Percentiles rank a stretch among this genome's conserved stretches.
Conservation (phyloP, 2,113 vertebrate genomes). For the Fukomys damarensis region DNA sequence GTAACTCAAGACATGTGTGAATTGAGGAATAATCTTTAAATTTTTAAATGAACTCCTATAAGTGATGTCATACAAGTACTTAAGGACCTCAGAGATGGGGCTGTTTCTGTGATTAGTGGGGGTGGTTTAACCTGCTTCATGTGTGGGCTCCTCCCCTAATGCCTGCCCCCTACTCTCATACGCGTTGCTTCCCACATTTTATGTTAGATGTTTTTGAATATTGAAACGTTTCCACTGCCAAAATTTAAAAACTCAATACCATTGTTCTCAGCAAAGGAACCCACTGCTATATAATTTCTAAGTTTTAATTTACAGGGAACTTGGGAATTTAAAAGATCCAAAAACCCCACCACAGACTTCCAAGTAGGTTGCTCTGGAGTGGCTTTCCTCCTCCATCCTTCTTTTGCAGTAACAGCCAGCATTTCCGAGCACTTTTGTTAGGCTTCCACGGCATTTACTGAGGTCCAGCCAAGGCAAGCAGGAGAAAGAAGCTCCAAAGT, state of each 20-base stretch:
- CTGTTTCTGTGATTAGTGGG: neutral
- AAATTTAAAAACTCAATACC: neutral
- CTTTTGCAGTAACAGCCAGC: neutral
- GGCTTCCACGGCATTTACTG: neutral
- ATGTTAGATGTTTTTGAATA: neutral
- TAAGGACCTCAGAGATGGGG: neutral
- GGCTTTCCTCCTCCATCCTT: neutral
- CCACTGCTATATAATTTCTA: neutral
- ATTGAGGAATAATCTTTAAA: neutral
- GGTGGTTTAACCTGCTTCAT: neutral
- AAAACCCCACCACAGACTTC: neutral
- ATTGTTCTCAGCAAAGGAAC: neutral
- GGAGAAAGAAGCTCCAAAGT: neutral
- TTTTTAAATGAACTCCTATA: neutral
- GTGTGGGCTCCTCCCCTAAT: neutral
- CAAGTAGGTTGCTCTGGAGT: neutral
- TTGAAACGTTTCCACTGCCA: neutral
- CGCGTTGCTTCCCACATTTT: neutral
- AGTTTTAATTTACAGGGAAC: constrained; percentile 24
- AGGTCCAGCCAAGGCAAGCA: neutral
- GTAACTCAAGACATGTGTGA: neutral
- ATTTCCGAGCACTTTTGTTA: neutral
- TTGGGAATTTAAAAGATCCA: neutral
- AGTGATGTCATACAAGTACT: constrained; percentile 22
- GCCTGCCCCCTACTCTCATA: neutral